Conservation (phyloP, 2,797 vertebrate genomes). For the Channallabes apus region DNA sequence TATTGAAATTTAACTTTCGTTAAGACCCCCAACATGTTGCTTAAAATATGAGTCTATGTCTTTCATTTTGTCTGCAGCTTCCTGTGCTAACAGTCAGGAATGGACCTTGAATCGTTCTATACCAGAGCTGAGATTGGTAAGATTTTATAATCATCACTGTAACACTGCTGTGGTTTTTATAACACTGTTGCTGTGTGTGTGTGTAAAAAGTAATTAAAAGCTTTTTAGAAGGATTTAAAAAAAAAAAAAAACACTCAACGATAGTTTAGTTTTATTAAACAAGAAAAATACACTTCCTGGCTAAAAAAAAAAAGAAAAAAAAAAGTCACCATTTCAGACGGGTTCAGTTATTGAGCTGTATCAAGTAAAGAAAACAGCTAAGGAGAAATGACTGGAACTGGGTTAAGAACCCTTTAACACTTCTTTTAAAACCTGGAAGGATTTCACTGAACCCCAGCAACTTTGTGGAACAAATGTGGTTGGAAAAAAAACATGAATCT, state of each 20-base stretch:
- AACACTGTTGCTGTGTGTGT: background rate
- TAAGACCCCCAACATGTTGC: background rate
- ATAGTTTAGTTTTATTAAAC: background rate
- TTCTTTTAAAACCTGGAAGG: too few relatives aligned
- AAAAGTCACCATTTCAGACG: too few relatives aligned
- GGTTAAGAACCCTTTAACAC: too few relatives aligned
- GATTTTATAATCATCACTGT: constrained; percentile 49
- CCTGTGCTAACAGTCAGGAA: constrained; percentile 92
- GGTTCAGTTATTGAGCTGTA: too few relatives aligned
- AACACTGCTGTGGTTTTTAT: background rate
- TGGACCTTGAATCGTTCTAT: constrained; percentile 89
- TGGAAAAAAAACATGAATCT: too few relatives aligned
- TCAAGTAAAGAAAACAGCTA: too few relatives aligned
- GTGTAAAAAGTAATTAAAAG: background rate
- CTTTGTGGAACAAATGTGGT: too few relatives aligned
- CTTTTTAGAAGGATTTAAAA: background rate
- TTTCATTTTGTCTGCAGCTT: constrained; percentile 71
- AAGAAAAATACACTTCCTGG: background rate
- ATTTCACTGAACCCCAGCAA: too few relatives aligned
- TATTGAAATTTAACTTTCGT: background rate
- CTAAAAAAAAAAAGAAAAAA: too few relatives aligned
- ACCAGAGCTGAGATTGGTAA: constrained; percentile 91
- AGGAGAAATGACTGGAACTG: too few relatives aligned
- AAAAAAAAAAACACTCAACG: background rate
- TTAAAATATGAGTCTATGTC: background rate